Conservation (phyloP, 1,140 invertebrate genomes). For the Drosophila pandora region DNA sequence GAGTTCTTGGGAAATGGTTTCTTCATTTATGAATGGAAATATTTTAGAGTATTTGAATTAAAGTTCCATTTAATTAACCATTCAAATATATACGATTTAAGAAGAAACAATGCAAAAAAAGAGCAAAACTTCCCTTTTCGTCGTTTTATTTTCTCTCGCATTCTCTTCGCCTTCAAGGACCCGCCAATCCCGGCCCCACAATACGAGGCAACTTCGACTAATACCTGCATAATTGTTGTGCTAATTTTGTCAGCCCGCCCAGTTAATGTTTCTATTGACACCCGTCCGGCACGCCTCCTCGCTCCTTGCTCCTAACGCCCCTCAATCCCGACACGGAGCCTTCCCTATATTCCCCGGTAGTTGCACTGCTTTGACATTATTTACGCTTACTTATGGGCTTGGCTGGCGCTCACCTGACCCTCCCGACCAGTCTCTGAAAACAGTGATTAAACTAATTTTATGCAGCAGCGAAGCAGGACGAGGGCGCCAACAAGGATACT, state of each 20-base stretch:
- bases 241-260: conserved; percentile 78
- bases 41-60: no score
- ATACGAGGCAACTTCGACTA: conserved; percentile 54
- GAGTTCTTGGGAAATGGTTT: no score
- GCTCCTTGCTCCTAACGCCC: conserved; percentile 1
- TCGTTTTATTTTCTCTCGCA: conserved; percentile 12
- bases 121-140: conserved; percentile 6
- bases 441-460: conserved; percentile 82
- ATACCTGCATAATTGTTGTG: conserved; percentile 80
- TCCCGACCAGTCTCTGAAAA: conserved; percentile 60
- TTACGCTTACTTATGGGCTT: conserved; percentile 78
- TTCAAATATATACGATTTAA: background rate
- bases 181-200: conserved; percentile 25
- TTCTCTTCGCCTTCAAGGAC: conserved; percentile 14
- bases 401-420: conserved; percentile 38
- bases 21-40: no score
- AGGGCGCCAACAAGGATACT: conserved; percentile 42
- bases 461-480: conserved; percentile 55
- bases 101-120: conserved; percentile 7
- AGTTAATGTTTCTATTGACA: conserved; percentile 81
- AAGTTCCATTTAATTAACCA: background rate
- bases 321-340: background rate
- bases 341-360: conserved; percentile 20
- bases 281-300: conserved; percentile 14
- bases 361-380: conserved; percentile 79